Evolutionary conservation across 2,888 invertebrate species (phyloP), one percentile per base, ranked within the genome.

Genomic region (Galerucella calmariensis): DNA sequence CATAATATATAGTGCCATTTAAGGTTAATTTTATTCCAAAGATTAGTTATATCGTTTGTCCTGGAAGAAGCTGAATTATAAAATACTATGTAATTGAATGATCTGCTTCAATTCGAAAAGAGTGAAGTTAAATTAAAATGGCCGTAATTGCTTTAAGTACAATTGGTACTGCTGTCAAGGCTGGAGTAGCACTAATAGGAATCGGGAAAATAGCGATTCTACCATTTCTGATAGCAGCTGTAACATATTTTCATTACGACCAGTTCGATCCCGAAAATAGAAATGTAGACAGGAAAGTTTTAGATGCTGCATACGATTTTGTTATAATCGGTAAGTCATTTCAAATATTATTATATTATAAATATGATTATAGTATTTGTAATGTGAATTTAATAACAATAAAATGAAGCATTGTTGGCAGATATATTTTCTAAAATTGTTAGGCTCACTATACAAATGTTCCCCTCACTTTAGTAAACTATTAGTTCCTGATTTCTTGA

Each of bases 161-260:
- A 3, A 90, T 93, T 9, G 86, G 91, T 0, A 86, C 91, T 0
- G 88, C 91, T 1, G 90, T 94, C 8, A 95, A 95, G 86, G 88
- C 93, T 9, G 93, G 94, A 11, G 90, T 93, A 1, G 87, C 93
- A 0, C 88, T 95, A 3, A 90, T 92, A 41, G 94, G 94, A 2
- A 89, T 93, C 35, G 92, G 94, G 81, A 94, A 94, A 83, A 87
- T 94, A 10, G 90, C 93, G 2, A 92, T 95, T 82, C 88, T 95
- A 72, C 95, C 95, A 0, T 90, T 92, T 56, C 90, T 96, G 83
- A 88, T 95, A 76, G 94, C 93, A 2, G 90, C 93, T 0, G 88
- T 95, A 81, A 94, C 94, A 0, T 95, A 94, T 83, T 95, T 93
- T 86, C 93, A 95, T 87, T 95, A 95, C 86, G 95, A 96, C 82